Base-by-base conservation (phyloP, 53 echinoderm and acorn worm species). In the Glandiceps talaboti region DNA sequence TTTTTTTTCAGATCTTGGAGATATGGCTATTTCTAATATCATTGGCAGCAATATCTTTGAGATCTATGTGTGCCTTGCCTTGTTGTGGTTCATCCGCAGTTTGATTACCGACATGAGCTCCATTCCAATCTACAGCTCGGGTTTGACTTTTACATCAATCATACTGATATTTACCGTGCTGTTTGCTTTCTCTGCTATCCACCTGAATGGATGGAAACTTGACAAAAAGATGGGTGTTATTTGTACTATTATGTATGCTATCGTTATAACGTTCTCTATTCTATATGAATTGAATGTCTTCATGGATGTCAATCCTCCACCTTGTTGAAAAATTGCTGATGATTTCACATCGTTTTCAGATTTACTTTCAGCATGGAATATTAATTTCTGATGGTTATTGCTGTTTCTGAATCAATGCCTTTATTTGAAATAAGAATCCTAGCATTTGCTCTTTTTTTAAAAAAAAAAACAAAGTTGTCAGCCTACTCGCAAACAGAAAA, bases 21-120 rank as follows among this genome's bases (percentile, higher is more conserved):
- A 96, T 33, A 96, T 96, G 97, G 97, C 97, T 1, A 79, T 96
- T 25, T 82, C 97, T 12, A 96, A 96, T 81, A 93, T 93, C 74
- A 87, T 96, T 77, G 97, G 97, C 20, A 96, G 97, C 82, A 96
- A 96, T 80, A 79, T 96, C 77, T 96, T 96, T 77, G 97, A 96
- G 30, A 88, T 93, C 14, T 89, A 87, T 79, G 79, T 93, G 29
- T 96, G 97, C 25, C 87, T 96, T 0, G 97, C 93, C 26, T 84
- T 90, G 10, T 77, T 91, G 27, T 96, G 97, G 97, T 91, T 91
- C 75, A 72, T 93, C 30, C 82, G 82, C 77, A 86, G 82, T 20
- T 26, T 88, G 33, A 33, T 73, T 28, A 77, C 75, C 64, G 26
- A 78, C 28, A n/a, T 74, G 0, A 77, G 80, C 28, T 91, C 97